Evolutionary conservation across 2,113 vertebrate species (phyloP).

Genomic region (Aleadryas rufinucha): DNA sequence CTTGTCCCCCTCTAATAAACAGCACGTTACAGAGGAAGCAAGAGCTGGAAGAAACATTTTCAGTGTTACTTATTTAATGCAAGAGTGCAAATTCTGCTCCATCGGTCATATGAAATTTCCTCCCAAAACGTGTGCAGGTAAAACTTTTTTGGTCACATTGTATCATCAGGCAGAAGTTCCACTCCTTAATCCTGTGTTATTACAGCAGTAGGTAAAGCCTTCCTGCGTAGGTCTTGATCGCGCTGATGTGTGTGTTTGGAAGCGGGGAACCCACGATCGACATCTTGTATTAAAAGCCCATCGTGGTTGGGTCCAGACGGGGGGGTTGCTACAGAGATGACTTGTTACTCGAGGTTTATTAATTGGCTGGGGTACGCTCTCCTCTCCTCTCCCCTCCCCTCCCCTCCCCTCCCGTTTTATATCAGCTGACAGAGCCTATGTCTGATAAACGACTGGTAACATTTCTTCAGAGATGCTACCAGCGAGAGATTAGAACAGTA

Average conservation of each 20-base stretch:
- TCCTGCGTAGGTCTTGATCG: not conserved
- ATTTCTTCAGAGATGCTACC: not conserved
- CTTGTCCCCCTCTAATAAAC: not conserved
- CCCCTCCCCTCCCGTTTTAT: not conserved
- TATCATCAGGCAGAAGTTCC: not conserved
- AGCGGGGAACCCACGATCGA: not conserved
- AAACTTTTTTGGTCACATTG: not conserved
- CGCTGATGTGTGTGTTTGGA: fast-evolving
- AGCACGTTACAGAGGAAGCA: fast-evolving
- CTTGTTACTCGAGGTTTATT: not conserved
- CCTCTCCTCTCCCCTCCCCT: no score
- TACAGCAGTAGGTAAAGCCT: not conserved
- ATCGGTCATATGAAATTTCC: not conserved
- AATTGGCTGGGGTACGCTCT: not conserved
- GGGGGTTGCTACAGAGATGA: not conserved
- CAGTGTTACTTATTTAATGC: not conserved
- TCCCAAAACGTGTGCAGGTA: not conserved
- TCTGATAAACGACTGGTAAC: not conserved
- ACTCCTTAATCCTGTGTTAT: not conserved
- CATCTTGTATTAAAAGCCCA: not conserved
- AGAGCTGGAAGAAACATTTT: not conserved
- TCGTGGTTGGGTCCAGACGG: not conserved
- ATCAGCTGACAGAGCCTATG: not conserved
- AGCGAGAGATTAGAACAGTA: not conserved
- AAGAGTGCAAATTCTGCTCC: not conserved